phyloP scores from a whole-genome alignment of 2,797 vertebrate species.

The Lacerta agilis region DNA sequence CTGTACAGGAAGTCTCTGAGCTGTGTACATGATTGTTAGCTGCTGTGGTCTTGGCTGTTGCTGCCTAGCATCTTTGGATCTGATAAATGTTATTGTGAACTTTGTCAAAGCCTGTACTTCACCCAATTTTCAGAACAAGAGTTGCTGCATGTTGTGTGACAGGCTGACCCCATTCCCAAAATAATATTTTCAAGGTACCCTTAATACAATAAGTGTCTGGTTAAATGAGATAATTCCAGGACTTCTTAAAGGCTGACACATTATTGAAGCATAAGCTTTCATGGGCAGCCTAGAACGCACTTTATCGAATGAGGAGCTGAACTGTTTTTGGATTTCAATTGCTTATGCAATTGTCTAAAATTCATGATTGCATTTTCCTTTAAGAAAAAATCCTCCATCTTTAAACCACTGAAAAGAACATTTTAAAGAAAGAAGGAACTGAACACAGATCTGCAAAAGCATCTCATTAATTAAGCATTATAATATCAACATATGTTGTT shows the following conservation, averaged over 20 bases:
- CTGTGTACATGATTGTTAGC: conserved; percentile 8
- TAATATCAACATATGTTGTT: neutral
- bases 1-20: neutral
- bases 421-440: neutral
- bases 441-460: neutral
- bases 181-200: neutral
- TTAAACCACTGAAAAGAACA: neutral
- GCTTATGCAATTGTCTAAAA: neutral
- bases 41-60: neutral
- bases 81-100: neutral
- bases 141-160: neutral
- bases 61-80: neutral
- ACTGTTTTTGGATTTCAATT: neutral
- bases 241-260: neutral
- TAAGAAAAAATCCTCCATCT: neutral
- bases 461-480: neutral
- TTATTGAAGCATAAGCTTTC: neutral
- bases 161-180: neutral
- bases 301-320: neutral
- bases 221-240: neutral
- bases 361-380: neutral
- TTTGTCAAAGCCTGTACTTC: neutral
- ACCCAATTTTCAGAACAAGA: neutral
- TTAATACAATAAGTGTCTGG: neutral
- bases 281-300: neutral